Conservation (phyloP, 2,113 vertebrate genomes). For the Ornithorhynchus anatinus region DNA sequence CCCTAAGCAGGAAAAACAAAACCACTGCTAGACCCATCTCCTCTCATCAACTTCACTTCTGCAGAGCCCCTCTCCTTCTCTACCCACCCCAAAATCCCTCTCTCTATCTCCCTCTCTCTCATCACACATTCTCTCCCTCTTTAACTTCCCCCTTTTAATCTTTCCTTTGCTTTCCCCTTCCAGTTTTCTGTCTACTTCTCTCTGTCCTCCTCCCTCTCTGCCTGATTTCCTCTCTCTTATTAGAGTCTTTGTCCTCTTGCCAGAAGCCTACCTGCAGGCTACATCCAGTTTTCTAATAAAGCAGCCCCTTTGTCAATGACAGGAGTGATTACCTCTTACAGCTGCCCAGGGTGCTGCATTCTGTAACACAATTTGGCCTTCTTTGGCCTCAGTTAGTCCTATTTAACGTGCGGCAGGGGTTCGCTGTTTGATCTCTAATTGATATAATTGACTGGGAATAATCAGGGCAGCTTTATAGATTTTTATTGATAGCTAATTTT, state of each 20-base stretch:
- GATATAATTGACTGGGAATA: constrained; percentile 88
- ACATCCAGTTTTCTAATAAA: constrained; percentile 80
- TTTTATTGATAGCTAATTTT: constrained; percentile 86
- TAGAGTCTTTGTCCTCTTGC: constrained; percentile 70
- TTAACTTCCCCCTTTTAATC: background rate
- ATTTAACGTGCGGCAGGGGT: constrained; percentile 81
- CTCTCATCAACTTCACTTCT: background rate
- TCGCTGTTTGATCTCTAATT: constrained; percentile 85
- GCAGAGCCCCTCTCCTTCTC: background rate
- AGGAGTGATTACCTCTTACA: constrained; percentile 76
- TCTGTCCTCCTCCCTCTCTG: background rate
- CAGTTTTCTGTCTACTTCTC: background rate
- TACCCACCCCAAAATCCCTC: background rate
- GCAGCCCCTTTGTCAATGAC: constrained; percentile 77
- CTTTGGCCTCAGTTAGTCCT: constrained; percentile 76
- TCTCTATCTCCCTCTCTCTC: background rate
- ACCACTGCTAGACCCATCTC: background rate
- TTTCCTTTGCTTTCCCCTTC: background rate
- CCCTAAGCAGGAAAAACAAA: background rate
- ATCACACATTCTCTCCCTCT: background rate
- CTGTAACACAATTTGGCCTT: constrained; percentile 83
- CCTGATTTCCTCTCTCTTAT: constrained; percentile 42
- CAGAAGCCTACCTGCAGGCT: constrained; percentile 73
- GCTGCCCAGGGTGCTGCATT: constrained; percentile 80
- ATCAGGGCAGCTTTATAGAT: constrained; percentile 76